Percentiles rank a stretch among this genome's conserved stretches.
phyloP scores from a whole-genome alignment of 2,797 vertebrate genomes.

The Poecilia velifera region DNA sequence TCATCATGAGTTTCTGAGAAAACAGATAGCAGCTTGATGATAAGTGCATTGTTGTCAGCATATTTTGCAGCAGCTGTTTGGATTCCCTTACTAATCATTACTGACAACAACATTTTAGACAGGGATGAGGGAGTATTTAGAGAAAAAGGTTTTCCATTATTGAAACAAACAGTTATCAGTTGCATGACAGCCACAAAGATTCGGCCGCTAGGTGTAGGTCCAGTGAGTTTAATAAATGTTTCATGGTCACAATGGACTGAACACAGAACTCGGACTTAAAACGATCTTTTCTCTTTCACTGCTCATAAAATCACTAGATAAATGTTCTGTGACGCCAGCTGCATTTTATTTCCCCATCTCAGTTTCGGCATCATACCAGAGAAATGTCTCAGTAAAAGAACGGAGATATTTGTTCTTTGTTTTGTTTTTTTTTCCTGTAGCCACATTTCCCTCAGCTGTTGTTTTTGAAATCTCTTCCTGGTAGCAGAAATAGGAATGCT shows the following conservation, averaged over 20 bases:
- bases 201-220: background rate
- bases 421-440: conserved; percentile 18
- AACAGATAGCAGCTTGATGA: background rate
- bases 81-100: background rate
- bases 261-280: background rate
- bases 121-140: background rate
- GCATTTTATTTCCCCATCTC: background rate
- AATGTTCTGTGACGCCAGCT: no score
- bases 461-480: conserved; percentile 40
- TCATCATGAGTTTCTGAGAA: background rate
- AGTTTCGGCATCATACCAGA: background rate
- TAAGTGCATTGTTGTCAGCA: background rate
- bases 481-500: conserved; percentile 44
- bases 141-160: background rate
- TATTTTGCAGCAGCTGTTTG: background rate
- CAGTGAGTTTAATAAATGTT: background rate
- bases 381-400: background rate
- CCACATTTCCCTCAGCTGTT: conserved; percentile 16
- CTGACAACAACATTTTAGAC: background rate
- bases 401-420: background rate
- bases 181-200: background rate
- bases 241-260: background rate
- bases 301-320: background rate
- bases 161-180: background rate
- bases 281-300: background rate